Evolutionary conservation across 2,888 invertebrate species (phyloP), one percentile per base, ranked within the genome.

Genomic region (Netelia virgata): DNA sequence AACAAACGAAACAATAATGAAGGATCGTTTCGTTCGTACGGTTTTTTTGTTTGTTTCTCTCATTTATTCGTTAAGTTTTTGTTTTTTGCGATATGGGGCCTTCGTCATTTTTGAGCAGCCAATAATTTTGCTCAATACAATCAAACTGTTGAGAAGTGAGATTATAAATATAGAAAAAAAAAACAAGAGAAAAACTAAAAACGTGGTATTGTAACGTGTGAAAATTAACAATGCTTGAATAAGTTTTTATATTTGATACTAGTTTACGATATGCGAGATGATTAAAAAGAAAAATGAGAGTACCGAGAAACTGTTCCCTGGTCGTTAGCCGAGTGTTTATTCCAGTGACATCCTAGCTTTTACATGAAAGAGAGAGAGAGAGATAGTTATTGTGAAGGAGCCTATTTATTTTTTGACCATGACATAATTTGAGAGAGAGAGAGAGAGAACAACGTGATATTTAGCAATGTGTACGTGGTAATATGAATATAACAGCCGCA

Each of bases 241-340:
- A 91, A 91, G 91, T 92, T 92, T 91, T 91, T 92, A 91, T 92
- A 92, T 92, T 92, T 92, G 92, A 92, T 92, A 91, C 91, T 91
- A 91, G 90, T 91, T 91, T 91, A 90, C 88, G 89, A 90, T 84
- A 86, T 87, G 87, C 84, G 83, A 86, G 80, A 85, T 84, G 36
- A 66, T 73, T 55, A 64, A 74, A 83, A 79, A 82, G 87, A 82
- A 81, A 61, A 82, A 75, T 78, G 87, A 87, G 87, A 86, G 87
- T 87, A 86, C 86, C 87, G 85, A 88, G 72, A 87, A 89, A 88
- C 79, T 89, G 89, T 91, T 90, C 88, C 89, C 89, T 87, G 88
- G 89, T 89, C 89, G 87, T 90, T 88, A 89, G 88, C 88, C 89
- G 89, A 87, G 86, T 83, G 88, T 87, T 88, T 84, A 87, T 88